Conservation (phyloP, 2,888 invertebrate genomes). For the Drosophila merina region DNA sequence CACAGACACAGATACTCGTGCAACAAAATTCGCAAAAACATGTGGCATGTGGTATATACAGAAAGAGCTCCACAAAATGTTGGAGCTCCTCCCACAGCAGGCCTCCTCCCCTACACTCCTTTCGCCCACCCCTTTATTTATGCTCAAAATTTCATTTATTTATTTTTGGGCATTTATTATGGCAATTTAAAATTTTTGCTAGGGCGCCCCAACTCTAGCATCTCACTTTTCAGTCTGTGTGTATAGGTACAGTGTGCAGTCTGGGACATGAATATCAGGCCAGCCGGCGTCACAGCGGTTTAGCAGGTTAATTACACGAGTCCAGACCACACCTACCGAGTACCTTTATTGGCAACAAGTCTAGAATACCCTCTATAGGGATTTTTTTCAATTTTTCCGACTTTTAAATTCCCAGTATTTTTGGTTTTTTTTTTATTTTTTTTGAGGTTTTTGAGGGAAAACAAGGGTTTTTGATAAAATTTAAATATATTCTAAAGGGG, state of each 20-base stretch:
- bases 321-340: slow-evolving; percentile 39
- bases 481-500: too few relatives aligned
- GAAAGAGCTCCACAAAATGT: slow-evolving; percentile 42
- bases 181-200: slow-evolving; percentile 47
- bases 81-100: slow-evolving; percentile 37
- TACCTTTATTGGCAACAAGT: slow-evolving; percentile 17
- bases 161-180: slow-evolving; percentile 45
- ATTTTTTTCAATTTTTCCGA: too few relatives aligned
- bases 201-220: slow-evolving; percentile 21
- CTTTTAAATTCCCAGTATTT: too few relatives aligned
- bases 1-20: not conserved
- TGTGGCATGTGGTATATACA: slow-evolving; percentile 6
- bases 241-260: slow-evolving; percentile 24
- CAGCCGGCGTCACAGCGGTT: slow-evolving; percentile 70
- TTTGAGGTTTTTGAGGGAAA: too few relatives aligned
- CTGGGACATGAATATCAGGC: slow-evolving; percentile 36
- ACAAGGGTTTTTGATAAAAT: too few relatives aligned
- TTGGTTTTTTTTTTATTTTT: too few relatives aligned
- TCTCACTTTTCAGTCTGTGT: slow-evolving; percentile 9
- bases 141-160: slow-evolving; percentile 32
- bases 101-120: not conserved
- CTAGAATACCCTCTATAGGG: too few relatives aligned
- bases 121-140: not conserved
- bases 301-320: slow-evolving; percentile 67
- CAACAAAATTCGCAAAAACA: not conserved